These are phyloP conservation scores for Masnerella sp. DNA, from an alignment of 2,888 invertebrate genomes.

Conservation along the genomic window DNA sequence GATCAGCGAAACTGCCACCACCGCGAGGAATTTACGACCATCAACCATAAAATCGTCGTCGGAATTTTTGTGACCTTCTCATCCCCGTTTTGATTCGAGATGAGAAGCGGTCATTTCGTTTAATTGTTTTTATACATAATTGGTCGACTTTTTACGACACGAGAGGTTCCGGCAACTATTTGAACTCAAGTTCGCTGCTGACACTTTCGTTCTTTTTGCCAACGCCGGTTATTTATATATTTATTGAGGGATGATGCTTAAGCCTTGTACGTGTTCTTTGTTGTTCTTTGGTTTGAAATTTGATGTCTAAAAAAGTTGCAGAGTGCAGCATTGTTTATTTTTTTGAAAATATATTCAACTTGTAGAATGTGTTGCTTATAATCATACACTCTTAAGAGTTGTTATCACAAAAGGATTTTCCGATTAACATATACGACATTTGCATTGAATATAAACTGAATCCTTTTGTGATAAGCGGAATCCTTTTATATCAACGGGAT, in stretches of 20 bases:
- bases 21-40: conserved; percentile 73
- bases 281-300: too few relatives aligned
- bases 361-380: too few relatives aligned
- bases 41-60: conserved; percentile 73
- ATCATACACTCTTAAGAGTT: too few relatives aligned
- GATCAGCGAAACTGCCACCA: conserved; percentile 66
- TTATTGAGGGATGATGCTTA: conserved; percentile 30
- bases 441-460: too few relatives aligned
- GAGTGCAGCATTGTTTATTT: too few relatives aligned
- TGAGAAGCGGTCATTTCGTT: conserved; percentile 62
- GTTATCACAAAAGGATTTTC: too few relatives aligned
- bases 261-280: too few relatives aligned
- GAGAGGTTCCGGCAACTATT: conserved; percentile 46
- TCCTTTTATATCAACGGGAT: too few relatives aligned
- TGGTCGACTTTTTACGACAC: conserved; percentile 72
- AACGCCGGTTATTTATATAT: conserved; percentile 35
- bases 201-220: conserved; percentile 10
- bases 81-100: conserved; percentile 46
- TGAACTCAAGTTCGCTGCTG: conserved; percentile 27
- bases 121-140: conserved; percentile 75
- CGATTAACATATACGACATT: too few relatives aligned
- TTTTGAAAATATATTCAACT: too few relatives aligned
- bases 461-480: too few relatives aligned
- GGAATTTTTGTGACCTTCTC: conserved; percentile 59
- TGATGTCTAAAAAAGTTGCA: too few relatives aligned